Conservation (phyloP, 2,797 vertebrate species). For the Falco concolor region DNA sequence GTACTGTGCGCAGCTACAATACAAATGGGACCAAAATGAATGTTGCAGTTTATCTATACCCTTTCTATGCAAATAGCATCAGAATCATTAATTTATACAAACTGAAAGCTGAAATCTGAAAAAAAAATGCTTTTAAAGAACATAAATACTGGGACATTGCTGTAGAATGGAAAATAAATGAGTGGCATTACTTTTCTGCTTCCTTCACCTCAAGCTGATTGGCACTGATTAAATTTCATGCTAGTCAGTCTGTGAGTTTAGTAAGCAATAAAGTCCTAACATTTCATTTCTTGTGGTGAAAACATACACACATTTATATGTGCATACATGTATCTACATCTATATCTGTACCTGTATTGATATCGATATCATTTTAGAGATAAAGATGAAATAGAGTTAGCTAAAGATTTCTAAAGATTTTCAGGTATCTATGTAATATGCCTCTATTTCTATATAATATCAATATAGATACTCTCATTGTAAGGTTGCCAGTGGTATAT, state of each 20-base stretch:
- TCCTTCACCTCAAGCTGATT: slow-evolving; percentile 16
- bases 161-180: background rate
- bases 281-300: background rate
- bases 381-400: background rate
- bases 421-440: background rate
- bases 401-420: background rate
- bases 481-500: background rate
- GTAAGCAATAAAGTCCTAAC: background rate
- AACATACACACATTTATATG: background rate
- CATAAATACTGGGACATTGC: background rate
- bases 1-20: background rate
- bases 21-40: background rate
- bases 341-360: rapidly evolving
- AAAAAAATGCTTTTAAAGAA: background rate
- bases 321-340: background rate
- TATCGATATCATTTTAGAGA: background rate
- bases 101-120: background rate
- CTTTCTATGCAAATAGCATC: background rate
- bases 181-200: slow-evolving; percentile 7
- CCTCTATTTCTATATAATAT: background rate
- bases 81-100: background rate
- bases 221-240: background rate
- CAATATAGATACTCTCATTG: rapidly evolving
- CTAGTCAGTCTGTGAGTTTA: background rate
- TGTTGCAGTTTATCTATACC: background rate